These are phyloP conservation scores for Varanus komodoensis DNA, from an alignment of 2,113 vertebrate genomes.

Conservation along the genomic window DNA sequence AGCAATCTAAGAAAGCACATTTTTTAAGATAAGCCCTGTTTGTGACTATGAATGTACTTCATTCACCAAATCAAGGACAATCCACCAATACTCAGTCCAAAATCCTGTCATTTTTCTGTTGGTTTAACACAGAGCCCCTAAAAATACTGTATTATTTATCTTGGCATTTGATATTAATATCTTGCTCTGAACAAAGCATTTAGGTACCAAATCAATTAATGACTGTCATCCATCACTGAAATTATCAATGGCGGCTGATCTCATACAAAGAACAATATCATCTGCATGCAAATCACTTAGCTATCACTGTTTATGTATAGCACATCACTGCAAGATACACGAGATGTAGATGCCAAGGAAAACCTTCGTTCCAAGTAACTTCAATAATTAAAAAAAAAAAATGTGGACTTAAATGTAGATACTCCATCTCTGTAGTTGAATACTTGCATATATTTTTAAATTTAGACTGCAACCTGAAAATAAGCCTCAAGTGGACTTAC, in stretches of 20 bases:
- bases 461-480: background rate
- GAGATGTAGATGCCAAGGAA: constrained; percentile 15
- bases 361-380: background rate
- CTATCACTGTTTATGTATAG: constrained; percentile 28
- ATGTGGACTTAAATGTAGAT: background rate
- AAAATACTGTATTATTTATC: constrained; percentile 34
- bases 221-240: constrained; percentile 46
- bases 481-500: too few species aligned
- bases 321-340: background rate
- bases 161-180: constrained; percentile 44
- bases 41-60: background rate
- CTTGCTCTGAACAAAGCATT: constrained; percentile 52
- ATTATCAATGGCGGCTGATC: constrained; percentile 44
- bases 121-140: background rate
- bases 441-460: background rate
- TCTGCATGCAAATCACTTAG: constrained; percentile 24
- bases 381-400: constrained; percentile 10
- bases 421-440: background rate
- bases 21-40: background rate
- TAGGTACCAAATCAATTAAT: constrained; percentile 54
- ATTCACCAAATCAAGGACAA: constrained; percentile 2
- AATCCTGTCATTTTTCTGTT: background rate
- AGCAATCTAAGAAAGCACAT: background rate
- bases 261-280: constrained; percentile 31
- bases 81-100: constrained; percentile 12